phyloP scores from a whole-genome alignment of 2,113 vertebrate genomes.

The Sebastes fasciatus region DNA sequence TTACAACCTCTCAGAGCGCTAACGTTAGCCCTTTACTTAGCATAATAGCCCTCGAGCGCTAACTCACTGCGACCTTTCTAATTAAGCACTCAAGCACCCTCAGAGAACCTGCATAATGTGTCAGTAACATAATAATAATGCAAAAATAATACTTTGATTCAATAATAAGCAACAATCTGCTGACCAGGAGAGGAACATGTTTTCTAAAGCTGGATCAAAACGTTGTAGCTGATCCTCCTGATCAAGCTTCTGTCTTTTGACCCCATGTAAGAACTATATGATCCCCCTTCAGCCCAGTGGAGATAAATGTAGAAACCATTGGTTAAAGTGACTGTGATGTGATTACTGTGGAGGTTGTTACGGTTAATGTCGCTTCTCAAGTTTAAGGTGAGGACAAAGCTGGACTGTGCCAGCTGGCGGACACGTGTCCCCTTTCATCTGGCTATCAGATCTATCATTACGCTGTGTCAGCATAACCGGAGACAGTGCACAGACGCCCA shows the following conservation, averaged over 20 bases:
- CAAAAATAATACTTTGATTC: constrained; percentile 23
- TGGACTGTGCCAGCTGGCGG: constrained; percentile 11
- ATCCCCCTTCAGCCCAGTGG: not conserved
- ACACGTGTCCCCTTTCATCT: constrained; percentile 43
- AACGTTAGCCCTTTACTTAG: constrained; percentile 63
- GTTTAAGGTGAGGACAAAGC: constrained; percentile 35
- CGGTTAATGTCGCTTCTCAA: constrained; percentile 13
- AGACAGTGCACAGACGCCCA: constrained; percentile 3
- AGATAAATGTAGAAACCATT: not conserved
- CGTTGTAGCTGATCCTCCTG: not conserved
- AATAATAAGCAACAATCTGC: constrained; percentile 31
- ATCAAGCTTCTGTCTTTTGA: not conserved
- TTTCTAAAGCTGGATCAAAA: not conserved
- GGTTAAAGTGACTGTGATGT: constrained; percentile 11
- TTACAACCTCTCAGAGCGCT: constrained; percentile 53
- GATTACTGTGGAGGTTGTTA: constrained; percentile 10
- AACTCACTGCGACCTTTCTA: constrained; percentile 56
- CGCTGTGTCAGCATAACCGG: constrained; percentile 52
- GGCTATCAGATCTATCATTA: constrained; percentile 39
- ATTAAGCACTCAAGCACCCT: constrained; percentile 59
- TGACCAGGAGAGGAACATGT: not conserved
- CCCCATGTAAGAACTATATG: not conserved
- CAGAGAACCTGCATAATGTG: constrained; percentile 30
- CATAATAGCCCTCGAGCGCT: constrained; percentile 63
- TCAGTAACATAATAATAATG: constrained; percentile 29